Conservation (phyloP, 1,140 invertebrate species). For the Saxidomus purpurata region DNA sequence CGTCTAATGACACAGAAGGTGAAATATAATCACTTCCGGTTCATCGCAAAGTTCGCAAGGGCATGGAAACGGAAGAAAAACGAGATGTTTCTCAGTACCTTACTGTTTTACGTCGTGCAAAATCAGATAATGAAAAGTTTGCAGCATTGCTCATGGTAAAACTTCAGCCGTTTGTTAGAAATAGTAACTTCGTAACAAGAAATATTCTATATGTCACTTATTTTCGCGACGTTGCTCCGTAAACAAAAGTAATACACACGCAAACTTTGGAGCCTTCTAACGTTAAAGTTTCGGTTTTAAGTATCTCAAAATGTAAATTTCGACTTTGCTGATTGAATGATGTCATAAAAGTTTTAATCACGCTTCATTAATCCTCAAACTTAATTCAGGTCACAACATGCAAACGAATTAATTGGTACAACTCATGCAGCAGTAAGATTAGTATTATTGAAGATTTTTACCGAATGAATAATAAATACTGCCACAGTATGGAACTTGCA, state of each 20-base stretch:
- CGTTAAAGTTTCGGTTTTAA: too few relatives aligned
- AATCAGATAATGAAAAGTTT: conserved; percentile 72
- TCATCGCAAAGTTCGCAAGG: conserved; percentile 45
- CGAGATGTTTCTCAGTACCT: conserved; percentile 52
- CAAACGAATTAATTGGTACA: too few relatives aligned
- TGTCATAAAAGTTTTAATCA: too few relatives aligned
- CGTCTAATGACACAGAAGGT: background rate
- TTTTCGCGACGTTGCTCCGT: conserved; percentile 51
- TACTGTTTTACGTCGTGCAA: conserved; percentile 52
- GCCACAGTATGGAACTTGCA: too few relatives aligned
- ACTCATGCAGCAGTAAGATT: too few relatives aligned
- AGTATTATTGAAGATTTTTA: too few relatives aligned
- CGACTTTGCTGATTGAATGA: too few relatives aligned
- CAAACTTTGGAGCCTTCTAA: too few relatives aligned
- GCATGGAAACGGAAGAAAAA: conserved; percentile 65
- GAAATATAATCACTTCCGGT: conserved; percentile 47
- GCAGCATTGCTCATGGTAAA: conserved; percentile 70
- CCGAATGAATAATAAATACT: too few relatives aligned
- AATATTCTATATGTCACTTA: background rate
- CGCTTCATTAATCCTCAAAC: too few relatives aligned
- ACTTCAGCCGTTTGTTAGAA: background rate
- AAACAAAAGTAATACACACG: conserved; percentile 54
- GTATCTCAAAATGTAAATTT: too few relatives aligned
- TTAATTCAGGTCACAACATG: too few relatives aligned
- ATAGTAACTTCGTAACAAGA: background rate